Evolutionary conservation across 2,113 vertebrate genomes (phyloP), one percentile per base, ranked within the genome.

Genomic region (Megaceryle maxima): DNA sequence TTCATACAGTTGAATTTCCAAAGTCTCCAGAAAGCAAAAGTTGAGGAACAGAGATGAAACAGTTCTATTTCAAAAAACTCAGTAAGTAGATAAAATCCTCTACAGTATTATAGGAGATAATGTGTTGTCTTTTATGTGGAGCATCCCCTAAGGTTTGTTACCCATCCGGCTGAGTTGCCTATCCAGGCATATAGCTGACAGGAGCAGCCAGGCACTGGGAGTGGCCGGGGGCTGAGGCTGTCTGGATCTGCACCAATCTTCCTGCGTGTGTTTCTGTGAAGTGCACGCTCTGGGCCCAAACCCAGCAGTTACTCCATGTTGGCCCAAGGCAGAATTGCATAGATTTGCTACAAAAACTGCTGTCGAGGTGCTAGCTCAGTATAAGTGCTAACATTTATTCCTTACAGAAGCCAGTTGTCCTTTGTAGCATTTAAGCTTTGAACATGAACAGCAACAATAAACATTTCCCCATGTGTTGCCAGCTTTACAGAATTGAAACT

Each of bases 201-300:
- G 68, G 62, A 37, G 20, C 53, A 80, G 20, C 53, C 31, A 29
- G 74, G 55, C 26, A 3, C 6, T 11, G 35, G n/a, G 80, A 13
- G 43, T 48, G 66, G 16, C 6, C 18, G 13, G 59, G 48, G 41
- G 62, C 63, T 48, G 57, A 20, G 41, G 16, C 57, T 4, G 1
- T n/a, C 22, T 31, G 43, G 28, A 13, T 1, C 48, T 20, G 48
- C 46, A 3, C 64, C 22, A 8, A 7, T 0, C 1, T 19, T 28
- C 25, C 26, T 43, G 29, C 25, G 1, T 2, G 3, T 5, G 0
- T 9, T 56, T 18, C 74, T 83, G 57, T 14, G 24, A 20, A 69
- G 4, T 11, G 50, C 9, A 7, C 25, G 35, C 74, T 74, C 37
- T 68, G 25, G 69, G 57, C 31, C 53, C 1, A 1, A 43, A 1